Base-by-base conservation (phyloP, 37 sponge, comb jelly and placozoan genomes). In the Spongia lamella region DNA sequence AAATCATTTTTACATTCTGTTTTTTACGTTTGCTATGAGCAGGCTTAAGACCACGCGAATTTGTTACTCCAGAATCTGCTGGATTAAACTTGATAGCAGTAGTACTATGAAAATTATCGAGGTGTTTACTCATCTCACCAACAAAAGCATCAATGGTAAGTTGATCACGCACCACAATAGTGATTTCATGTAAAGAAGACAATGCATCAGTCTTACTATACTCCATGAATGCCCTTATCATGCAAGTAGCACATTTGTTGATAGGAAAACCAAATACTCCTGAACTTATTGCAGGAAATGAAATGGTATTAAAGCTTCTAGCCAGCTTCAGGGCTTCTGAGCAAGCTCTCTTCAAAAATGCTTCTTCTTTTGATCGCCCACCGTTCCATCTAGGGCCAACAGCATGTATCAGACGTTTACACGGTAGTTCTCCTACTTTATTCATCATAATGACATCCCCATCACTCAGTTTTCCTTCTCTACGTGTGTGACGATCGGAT, bases 251-350 rank as follows among this genome's bases (percentile, higher is more conserved):
- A 74, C 79, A 83, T 5, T 58, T 38, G 38, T 83, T 75, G 7
- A 79, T 30, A 17, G 89, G 89, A 16, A 77, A 83, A 25, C 84
- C 84, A 83, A 47, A 88, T 2, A 88, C 37, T 36, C 89, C 89
- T 51, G 83, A 32, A 36, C 89, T 88, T 66, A 88, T 79, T 16
- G 84, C 83, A 37, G 89, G 89, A 52, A 88, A 63, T 24, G 71
- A 79, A 74, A 88, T 83, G 0, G 79, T 73, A 0, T 33, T 52
- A 51, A 68, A 88, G 0, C 35, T 43, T 34, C 52, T 21, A 33
- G 75, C 64, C 53, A 36, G 22, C 56, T 56, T 25, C 13, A 88
- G 40, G 39, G 63, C 34, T 13, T 33, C 25, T 1, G 16, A 49
- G 16, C 60, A 69, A 27, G 84, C 74, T 33, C 68, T 76, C 26